Evolutionary conservation across 2,113 vertebrate genomes (phyloP), one percentile per base, ranked within the genome.

Genomic region (Gnathonemus echidnorhynchus): DNA sequence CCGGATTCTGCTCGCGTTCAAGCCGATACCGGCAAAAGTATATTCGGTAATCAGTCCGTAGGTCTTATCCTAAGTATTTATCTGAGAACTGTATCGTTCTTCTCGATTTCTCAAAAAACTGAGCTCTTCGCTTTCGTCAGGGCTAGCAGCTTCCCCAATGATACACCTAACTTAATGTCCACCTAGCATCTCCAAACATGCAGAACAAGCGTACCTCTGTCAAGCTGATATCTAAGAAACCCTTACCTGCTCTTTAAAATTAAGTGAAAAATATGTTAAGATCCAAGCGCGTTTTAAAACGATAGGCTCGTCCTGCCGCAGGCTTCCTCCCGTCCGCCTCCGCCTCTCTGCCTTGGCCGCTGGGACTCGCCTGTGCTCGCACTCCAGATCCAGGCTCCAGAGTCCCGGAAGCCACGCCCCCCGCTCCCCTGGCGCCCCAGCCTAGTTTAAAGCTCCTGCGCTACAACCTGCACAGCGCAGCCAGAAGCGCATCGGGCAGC

Each of bases 161-260:
- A 31, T 70, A 70, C 62, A 70, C n/a, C 62, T 13, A 70, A 70
- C n/a, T 27, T 13, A 70, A 70, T 70, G 27, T 70, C 27, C 10
- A 70, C 58, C 58, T n/a, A 27, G 62, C 62, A 70, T 70, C 62
- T 31, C n/a, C 62, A 31, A 8, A 10, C n/a, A 31, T 31, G n/a
- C 62, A 31, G 62, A 27, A 70, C 62, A 70, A 70, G 62, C 10
- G 27, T 27, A 11, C 62, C 62, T 27, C 27, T 13, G 3, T 31
- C 74, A 80, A 1, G 35, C 83, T 48, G 24, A 52, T 15, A 21
- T 11, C 8, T 27, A 2, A 58, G 1, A 2, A 11, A 48, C 31
- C 2, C 85, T 24, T 94, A 96, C 95, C 95, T 95, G 92, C 92
- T 89, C 90, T 88, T 91, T 88, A 74, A 86, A 92, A 80, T 17